Evolutionary conservation across 2,797 vertebrate species (phyloP), one percentile per base, ranked within the genome.

Genomic region (Pristis pectinata): DNA sequence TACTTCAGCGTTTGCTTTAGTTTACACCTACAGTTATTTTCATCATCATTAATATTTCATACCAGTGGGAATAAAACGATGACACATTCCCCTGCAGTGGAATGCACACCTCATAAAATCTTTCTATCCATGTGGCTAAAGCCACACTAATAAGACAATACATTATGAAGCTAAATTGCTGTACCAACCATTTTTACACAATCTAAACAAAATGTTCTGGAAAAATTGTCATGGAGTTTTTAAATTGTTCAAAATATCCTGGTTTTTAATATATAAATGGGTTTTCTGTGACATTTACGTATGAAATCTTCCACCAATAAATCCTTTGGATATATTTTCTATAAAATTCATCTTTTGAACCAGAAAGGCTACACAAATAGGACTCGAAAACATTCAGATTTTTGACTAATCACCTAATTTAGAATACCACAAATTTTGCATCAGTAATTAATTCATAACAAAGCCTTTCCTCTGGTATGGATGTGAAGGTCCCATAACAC

Each of bases 51-150:
- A 72, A 70, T 8, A 70, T 93, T 72, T 70, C 24, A 49, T 27
- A 70, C 59, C 41, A 72, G 37, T 93, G 27, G 93, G 91, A 70
- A 93, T 93, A 49, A 72, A 89, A 30, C 67, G 44, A 10, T 91
- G 59, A 83, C 34, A 67, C n/a, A 41, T 37, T 67, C 61, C 79
- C 24, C 85, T n/a, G 34, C 44, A 0, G 92, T 74, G 87, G n/a
- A 22, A 41, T 91, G 67, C 92, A 94, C 70, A 94, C 41, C 92
- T 94, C 92, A 67, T 19, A n/a, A 94, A 74, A 70, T 30, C 44
- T 76, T 34, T 34, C 49, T n/a, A 74, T 34, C 67, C 30, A 53
- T 17, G 24, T 44, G 70, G 44, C 44, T 44, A 56, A 94, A 53
- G 17, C 44, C 53, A n/a, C 27, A 94, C 44, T 53, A 53, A 53